These are phyloP conservation scores for Drosophila macrospina DNA, from an alignment of 2,888 invertebrate genomes.

Conservation along the genomic window DNA sequence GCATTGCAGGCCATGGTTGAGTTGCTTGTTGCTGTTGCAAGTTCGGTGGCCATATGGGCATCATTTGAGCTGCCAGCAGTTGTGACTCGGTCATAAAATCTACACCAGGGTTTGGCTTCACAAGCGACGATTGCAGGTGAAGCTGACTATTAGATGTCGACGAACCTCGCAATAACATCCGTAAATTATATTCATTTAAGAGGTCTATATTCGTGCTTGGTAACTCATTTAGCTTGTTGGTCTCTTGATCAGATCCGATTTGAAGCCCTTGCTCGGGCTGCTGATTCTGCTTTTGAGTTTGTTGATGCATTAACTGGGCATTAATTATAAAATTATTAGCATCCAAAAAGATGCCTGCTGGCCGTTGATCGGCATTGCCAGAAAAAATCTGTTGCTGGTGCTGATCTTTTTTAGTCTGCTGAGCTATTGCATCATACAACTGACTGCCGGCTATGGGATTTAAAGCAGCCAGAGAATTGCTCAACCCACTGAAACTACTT, in stretches of 20 bases:
- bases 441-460: conserved; percentile 80
- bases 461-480: conserved; percentile 77
- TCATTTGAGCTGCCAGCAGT: conserved; percentile 64
- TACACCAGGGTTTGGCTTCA: conserved; percentile 39
- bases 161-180: conserved; percentile 75
- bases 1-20: conserved; percentile 54
- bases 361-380: conserved; percentile 50
- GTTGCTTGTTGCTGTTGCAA: neutral
- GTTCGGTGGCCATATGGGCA: conserved; percentile 75
- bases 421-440: conserved; percentile 77
- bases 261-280: conserved; percentile 22
- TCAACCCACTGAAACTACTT: conserved; percentile 78
- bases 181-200: conserved; percentile 79
- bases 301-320: conserved; percentile 69
- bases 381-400: conserved; percentile 24
- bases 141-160: conserved; percentile 14
- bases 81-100: conserved; percentile 75
- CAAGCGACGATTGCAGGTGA: neutral
- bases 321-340: conserved; percentile 75
- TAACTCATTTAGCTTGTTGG: conserved; percentile 37
- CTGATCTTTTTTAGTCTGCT: conserved; percentile 78
- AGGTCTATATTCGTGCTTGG: conserved; percentile 63
- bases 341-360: conserved; percentile 58
- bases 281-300: conserved; percentile 43
- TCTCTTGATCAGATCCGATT: conserved; percentile 16